Conservation (phyloP, 2,797 vertebrate genomes). For the Toxotes lorentzi region DNA sequence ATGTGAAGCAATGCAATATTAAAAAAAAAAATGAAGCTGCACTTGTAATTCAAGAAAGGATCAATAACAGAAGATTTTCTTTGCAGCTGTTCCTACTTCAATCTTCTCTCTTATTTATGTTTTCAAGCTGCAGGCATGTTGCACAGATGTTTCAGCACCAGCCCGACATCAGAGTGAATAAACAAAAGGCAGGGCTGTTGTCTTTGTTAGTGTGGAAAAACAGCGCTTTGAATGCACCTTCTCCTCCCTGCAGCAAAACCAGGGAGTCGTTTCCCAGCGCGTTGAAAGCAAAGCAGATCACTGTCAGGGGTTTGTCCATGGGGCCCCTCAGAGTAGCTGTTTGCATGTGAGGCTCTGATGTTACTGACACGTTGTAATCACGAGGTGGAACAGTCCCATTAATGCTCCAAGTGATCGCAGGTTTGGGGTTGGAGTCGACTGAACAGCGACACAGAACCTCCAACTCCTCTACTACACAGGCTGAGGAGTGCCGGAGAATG, state of each 20-base stretch:
- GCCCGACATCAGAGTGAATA: constrained; percentile 21
- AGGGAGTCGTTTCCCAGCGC: constrained; percentile 83
- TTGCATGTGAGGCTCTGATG: constrained; percentile 40
- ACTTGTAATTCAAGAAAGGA: not conserved
- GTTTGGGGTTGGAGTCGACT: constrained; percentile 83
- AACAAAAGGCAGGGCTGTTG: constrained; percentile 20
- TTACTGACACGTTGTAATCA: constrained; percentile 75
- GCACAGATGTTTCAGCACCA: constrained; percentile 26
- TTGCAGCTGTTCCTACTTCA: not conserved
- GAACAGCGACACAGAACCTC: constrained; percentile 78
- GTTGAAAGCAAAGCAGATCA: constrained; percentile 84
- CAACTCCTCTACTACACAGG: constrained; percentile 62
- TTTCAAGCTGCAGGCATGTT: constrained; percentile 22
- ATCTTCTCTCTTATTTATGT: not conserved
- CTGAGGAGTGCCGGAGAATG: constrained; percentile 73
- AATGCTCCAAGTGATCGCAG: constrained; percentile 85
- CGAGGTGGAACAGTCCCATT: constrained; percentile 74
- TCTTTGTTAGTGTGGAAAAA: not conserved
- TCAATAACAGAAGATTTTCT: not conserved
- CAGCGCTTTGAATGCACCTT: constrained; percentile 64
- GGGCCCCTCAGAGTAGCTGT: constrained; percentile 71
- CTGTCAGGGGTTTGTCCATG: constrained; percentile 59
- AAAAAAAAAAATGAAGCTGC: not conserved
- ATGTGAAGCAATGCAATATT: not conserved
- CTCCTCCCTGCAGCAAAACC: constrained; percentile 64